Evolutionary conservation across 2,797 vertebrate genomes (phyloP).

Genomic region (Otolemur crassicaudatus): DNA sequence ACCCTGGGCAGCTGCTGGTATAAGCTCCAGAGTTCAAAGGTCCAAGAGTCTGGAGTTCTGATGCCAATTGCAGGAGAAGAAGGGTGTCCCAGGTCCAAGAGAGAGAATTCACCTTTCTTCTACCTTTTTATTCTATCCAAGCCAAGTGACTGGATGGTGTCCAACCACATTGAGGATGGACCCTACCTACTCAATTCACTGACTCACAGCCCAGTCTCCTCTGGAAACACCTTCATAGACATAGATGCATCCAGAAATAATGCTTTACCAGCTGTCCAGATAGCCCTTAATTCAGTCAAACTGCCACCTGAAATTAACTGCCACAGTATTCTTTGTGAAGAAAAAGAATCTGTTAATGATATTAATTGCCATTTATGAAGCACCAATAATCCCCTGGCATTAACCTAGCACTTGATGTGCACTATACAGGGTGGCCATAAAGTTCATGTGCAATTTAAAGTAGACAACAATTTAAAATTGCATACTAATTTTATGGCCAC

Average conservation of each 20-base stretch:
- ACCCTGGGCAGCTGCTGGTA: neutral
- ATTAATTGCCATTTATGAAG: constrained; percentile 5
- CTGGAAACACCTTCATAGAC: neutral
- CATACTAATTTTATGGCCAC: no score
- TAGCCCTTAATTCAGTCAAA: neutral
- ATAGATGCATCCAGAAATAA: neutral
- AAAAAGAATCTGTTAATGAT: neutral
- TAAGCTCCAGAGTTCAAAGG: neutral
- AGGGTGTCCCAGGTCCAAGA: neutral
- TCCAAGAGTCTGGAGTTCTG: neutral
- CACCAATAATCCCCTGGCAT: neutral
- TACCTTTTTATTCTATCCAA: neutral
- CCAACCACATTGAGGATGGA: neutral
- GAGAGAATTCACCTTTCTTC: neutral
- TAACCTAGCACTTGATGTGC: neutral
- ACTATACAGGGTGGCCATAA: neutral
- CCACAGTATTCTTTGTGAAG: neutral
- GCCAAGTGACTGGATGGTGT: neutral
- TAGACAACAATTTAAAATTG: no score
- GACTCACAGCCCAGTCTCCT: neutral
- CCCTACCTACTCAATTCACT: neutral
- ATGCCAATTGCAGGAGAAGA: neutral
- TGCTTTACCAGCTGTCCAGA: neutral
- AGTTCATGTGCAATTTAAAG: no score
- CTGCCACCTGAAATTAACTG: neutral